phyloP scores from a whole-genome alignment of 2,113 vertebrate species.

The Sterrhoptilus dennistouni region DNA sequence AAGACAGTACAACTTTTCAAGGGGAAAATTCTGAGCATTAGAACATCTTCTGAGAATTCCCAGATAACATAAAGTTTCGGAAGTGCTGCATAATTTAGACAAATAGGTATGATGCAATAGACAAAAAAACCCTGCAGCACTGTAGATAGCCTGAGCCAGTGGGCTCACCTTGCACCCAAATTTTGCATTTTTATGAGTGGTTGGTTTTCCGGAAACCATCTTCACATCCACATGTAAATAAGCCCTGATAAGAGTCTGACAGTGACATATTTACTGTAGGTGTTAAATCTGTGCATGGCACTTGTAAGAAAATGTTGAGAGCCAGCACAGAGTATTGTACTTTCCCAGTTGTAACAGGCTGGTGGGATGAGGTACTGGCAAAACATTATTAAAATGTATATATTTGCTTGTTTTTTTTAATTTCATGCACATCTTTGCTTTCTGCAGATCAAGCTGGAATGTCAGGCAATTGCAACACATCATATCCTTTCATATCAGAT shows the following conservation, averaged over 20 bases:
- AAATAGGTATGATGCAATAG: neutral
- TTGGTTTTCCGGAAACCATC: neutral
- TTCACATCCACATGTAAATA: neutral
- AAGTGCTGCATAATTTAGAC: neutral
- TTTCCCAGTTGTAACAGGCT: neutral
- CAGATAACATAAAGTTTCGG: neutral
- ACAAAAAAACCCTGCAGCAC: neutral
- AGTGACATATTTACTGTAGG: neutral
- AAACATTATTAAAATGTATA: neutral
- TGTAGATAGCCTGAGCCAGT: neutral
- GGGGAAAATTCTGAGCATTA: neutral
- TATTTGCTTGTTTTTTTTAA: neutral
- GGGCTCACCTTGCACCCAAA: neutral
- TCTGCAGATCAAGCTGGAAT: neutral
- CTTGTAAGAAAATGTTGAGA: neutral
- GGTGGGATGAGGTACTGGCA: neutral
- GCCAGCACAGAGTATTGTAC: neutral
- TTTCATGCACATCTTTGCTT: neutral
- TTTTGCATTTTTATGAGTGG: neutral
- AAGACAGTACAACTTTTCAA: neutral
- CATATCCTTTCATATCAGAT: neutral
- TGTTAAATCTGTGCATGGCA: neutral
- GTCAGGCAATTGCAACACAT: neutral
- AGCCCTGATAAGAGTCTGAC: neutral
- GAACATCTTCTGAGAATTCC: neutral